These are phyloP conservation scores for Stenoptilia bipunctidactyla DNA, from an alignment of 2,888 invertebrate species.

Conservation along the genomic window DNA sequence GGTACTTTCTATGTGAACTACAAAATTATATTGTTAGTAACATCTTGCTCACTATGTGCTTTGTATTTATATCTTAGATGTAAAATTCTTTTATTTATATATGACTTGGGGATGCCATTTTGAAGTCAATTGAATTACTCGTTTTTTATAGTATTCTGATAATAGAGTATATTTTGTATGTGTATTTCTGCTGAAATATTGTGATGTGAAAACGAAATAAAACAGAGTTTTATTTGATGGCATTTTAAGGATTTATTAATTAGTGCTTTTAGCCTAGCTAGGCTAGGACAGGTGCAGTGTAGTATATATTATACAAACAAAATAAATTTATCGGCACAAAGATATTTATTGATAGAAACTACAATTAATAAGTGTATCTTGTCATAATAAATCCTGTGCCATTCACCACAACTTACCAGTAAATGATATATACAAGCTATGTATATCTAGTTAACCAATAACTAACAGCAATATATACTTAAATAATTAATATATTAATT, in stretches of 20 bases:
- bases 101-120: slow-evolving; percentile 30
- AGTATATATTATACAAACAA: slow-evolving; percentile 18
- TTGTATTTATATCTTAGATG: slow-evolving; percentile 41
- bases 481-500: slow-evolving; percentile 63
- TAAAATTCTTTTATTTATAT: slow-evolving; percentile 13
- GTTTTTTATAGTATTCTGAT: slow-evolving; percentile 34
- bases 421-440: slow-evolving; percentile 40
- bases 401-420: slow-evolving; percentile 56
- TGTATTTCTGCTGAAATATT: slow-evolving; percentile 56
- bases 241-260: slow-evolving; percentile 60
- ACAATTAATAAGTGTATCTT: slow-evolving; percentile 39
- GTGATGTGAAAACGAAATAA: slow-evolving; percentile 56
- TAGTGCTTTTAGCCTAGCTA: slow-evolving; percentile 60
- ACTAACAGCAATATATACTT: slow-evolving; percentile 69
- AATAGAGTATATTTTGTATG: slow-evolving; percentile 53
- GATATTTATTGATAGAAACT: slow-evolving; percentile 15
- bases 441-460: slow-evolving; percentile 52
- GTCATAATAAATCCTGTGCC: slow-evolving; percentile 67
- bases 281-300: slow-evolving; percentile 57
- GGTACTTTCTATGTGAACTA: slow-evolving; percentile 25
- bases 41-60: slow-evolving; percentile 58
- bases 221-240: slow-evolving; percentile 68
- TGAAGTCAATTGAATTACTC: slow-evolving; percentile 59
- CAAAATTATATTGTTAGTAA: slow-evolving; percentile 40
- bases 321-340: too few relatives aligned